phyloP scores from a whole-genome alignment of 2,888 invertebrate genomes.

The Cryptophagus acutangulus region DNA sequence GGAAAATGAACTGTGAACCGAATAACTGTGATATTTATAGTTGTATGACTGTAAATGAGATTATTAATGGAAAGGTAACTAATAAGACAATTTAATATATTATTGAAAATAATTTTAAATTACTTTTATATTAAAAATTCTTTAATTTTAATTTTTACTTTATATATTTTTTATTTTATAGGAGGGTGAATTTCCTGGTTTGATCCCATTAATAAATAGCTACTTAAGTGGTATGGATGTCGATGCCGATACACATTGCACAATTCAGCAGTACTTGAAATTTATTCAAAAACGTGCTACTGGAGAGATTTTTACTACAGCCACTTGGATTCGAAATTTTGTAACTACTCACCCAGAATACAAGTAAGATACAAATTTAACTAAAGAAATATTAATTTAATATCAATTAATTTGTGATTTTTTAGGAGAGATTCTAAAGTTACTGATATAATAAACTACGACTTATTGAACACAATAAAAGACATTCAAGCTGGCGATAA shows the following conservation, averaged over 20 bases:
- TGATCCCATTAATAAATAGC: constrained; percentile 89
- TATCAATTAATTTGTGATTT: constrained; percentile 15
- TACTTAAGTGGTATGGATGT: constrained; percentile 94
- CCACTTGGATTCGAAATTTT: constrained; percentile 90
- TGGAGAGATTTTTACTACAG: constrained; percentile 89
- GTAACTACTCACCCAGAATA: constrained; percentile 84
- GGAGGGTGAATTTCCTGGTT: constrained; percentile 87
- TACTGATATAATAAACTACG: constrained; percentile 83
- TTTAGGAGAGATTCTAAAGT: constrained; percentile 83
- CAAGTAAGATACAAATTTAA: constrained; percentile 58
- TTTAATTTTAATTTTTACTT: neutral
- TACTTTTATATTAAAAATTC: neutral
- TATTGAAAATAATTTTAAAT: neutral
- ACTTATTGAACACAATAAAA: constrained; percentile 73
- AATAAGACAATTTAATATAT: constrained; percentile 8
- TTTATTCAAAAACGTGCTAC: constrained; percentile 83
- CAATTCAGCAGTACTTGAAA: constrained; percentile 92
- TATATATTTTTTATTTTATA: constrained; percentile 41
- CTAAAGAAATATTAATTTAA: constrained; percentile 8
- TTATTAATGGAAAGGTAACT: constrained; percentile 87
- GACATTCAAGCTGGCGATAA: constrained; percentile 67
- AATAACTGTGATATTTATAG: constrained; percentile 55
- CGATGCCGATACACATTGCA: constrained; percentile 97
- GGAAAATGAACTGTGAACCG: constrained; percentile 32
- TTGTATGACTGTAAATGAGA: constrained; percentile 90